Conservation (phyloP, 2,888 invertebrate species). For the Hyppa rectilinea region DNA sequence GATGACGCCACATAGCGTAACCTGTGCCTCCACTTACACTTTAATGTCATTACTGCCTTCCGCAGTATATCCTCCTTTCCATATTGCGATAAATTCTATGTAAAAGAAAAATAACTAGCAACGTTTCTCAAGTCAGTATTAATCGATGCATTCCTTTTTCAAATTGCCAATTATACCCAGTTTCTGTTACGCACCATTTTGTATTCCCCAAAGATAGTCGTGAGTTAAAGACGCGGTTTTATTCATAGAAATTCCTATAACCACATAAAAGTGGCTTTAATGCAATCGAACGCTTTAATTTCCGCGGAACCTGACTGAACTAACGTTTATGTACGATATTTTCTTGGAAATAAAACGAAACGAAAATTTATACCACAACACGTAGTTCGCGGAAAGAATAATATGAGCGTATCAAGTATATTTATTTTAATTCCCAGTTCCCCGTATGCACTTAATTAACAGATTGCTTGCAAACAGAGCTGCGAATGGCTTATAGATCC, state of each 20-base stretch:
- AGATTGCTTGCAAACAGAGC: not conserved
- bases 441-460: not conserved
- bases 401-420: not conserved
- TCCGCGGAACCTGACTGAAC: conserved; percentile 9
- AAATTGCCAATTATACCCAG: conserved; percentile 54
- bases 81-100: conserved; percentile 14
- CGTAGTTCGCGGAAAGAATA: not conserved
- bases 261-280: conserved; percentile 29
- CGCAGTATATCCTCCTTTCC: conserved; percentile 29
- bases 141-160: conserved; percentile 52
- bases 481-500: conserved; percentile 4
- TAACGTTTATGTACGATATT: not conserved
- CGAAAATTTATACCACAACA: not conserved
- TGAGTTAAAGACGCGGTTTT: conserved; percentile 36
- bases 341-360: not conserved
- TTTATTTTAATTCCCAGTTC: not conserved
- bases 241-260: conserved; percentile 44
- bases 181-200: conserved; percentile 52
- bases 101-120: conserved; percentile 22
- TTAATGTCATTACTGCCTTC: conserved; percentile 36
- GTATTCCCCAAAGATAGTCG: conserved; percentile 41
- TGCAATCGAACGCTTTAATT: conserved; percentile 33
- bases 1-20: conserved; percentile 46
- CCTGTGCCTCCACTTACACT: conserved; percentile 38
- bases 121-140: conserved; percentile 19